phyloP scores from a whole-genome alignment of 2,797 vertebrate genomes.

The Gymnocypris eckloni region DNA sequence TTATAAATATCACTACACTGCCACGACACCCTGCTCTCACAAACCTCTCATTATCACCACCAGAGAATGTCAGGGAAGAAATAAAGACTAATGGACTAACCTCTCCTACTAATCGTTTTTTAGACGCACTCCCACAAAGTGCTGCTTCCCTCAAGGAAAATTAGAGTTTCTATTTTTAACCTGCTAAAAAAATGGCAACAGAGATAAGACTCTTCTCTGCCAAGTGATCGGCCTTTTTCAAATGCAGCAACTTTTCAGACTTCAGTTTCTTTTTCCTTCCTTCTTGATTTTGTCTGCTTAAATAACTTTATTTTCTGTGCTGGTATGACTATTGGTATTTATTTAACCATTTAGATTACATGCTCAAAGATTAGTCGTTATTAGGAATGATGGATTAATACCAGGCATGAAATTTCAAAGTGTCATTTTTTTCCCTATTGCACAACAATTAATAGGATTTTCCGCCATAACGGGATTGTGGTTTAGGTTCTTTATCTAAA shows the following conservation, averaged over 20 bases:
- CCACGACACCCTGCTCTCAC: slow-evolving; percentile 63
- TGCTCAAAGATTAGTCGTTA: slow-evolving; percentile 75
- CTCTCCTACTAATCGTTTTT: slow-evolving; percentile 73
- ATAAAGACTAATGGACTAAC: slow-evolving; percentile 77
- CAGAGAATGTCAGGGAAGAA: slow-evolving; percentile 70
- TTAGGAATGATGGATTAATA: slow-evolving; percentile 78
- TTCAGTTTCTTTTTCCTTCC: slow-evolving; percentile 31
- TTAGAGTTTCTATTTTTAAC: slow-evolving; percentile 72
- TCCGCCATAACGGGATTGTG: slow-evolving; percentile 74
- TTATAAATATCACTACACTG: slow-evolving; percentile 73
- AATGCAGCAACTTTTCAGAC: slow-evolving; percentile 56
- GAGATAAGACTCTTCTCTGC: slow-evolving; percentile 20
- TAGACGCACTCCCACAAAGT: slow-evolving; percentile 62
- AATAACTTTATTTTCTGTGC: slow-evolving; percentile 63
- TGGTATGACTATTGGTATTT: slow-evolving; percentile 64
- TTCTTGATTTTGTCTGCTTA: slow-evolving; percentile 57
- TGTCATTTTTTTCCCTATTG: slow-evolving; percentile 65
- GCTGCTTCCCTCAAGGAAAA: slow-evolving; percentile 66
- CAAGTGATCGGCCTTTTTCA: slow-evolving; percentile 43
- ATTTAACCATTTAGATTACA: slow-evolving; percentile 72
- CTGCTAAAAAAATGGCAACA: slow-evolving; percentile 52
- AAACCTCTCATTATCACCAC: slow-evolving; percentile 71
- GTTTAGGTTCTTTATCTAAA: slow-evolving; percentile 76
- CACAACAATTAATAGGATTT: slow-evolving; percentile 76
- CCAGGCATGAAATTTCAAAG: slow-evolving; percentile 78